Evolutionary conservation across 1,140 invertebrate genomes (phyloP).

Genomic region (roundworm (Caenorhabditis elegans)): DNA sequence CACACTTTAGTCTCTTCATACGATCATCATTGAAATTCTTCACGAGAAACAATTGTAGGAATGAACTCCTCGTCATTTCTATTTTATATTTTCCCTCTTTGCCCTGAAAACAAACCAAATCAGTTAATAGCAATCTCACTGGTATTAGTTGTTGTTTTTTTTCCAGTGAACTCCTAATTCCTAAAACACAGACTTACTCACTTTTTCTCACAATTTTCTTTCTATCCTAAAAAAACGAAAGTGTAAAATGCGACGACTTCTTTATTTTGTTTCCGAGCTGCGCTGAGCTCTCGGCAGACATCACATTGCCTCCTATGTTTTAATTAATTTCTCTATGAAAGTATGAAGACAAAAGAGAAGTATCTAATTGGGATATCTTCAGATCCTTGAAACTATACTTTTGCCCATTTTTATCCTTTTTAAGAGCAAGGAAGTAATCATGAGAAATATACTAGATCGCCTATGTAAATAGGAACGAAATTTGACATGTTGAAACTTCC

Average conservation of each 20-base stretch:
- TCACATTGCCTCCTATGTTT: background rate
- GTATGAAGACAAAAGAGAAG: background rate
- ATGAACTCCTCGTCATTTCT: background rate
- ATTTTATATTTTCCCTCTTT: background rate
- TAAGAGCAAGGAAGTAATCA: too few relatives aligned
- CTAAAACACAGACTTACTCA: too few relatives aligned
- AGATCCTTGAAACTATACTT: too few relatives aligned
- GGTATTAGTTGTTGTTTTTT: background rate
- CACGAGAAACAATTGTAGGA: background rate
- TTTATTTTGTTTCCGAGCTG: background rate
- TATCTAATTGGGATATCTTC: background rate
- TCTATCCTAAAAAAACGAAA: background rate
- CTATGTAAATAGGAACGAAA: too few relatives aligned
- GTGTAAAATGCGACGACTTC: background rate
- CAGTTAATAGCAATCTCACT: background rate
- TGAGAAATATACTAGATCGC: too few relatives aligned
- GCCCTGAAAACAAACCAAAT: background rate
- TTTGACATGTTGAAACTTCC: too few relatives aligned
- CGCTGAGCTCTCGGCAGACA: background rate
- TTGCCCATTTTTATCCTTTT: too few relatives aligned
- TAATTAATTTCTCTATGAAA: background rate
- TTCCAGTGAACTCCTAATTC: too few relatives aligned
- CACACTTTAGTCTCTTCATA: background rate
- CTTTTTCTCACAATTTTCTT: background rate
- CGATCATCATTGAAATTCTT: slow-evolving; percentile 11